These are phyloP conservation scores for Perizoma flavofasciatum DNA, from an alignment of 2,888 invertebrate genomes.

Conservation along the genomic window DNA sequence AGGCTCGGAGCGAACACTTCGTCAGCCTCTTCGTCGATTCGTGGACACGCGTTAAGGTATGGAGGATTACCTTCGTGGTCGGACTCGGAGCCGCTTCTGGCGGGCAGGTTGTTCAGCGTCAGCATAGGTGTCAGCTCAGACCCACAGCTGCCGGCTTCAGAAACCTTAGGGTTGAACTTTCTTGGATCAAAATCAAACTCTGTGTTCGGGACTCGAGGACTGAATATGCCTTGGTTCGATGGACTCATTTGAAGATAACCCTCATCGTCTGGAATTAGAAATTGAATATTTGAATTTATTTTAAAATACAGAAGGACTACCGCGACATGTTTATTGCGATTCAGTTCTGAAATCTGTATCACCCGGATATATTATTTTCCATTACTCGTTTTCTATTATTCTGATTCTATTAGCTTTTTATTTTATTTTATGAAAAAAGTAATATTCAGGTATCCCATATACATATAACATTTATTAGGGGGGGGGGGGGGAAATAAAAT, in stretches of 20 bases:
- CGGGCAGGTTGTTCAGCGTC: constrained; percentile 66
- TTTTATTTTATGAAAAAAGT: no score
- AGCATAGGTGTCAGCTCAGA: constrained; percentile 84
- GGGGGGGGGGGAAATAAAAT: no score
- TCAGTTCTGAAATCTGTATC: no score
- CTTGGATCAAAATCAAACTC: constrained; percentile 81
- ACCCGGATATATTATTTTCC: no score
- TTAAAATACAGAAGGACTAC: no score
- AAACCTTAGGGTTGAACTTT: constrained; percentile 55
- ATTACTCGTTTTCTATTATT: no score
- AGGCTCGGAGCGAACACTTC: constrained; percentile 64
- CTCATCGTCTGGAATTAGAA: constrained; percentile 67
- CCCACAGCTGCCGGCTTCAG: constrained; percentile 58
- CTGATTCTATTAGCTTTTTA: no score
- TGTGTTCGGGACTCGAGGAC: constrained; percentile 74
- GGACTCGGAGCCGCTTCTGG: constrained; percentile 71
- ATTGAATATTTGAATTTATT: background rate
- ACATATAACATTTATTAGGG: no score
- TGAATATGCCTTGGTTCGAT: constrained; percentile 75
- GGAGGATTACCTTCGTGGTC: constrained; percentile 68
- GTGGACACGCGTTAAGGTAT: constrained; percentile 64
- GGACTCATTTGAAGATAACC: constrained; percentile 87
- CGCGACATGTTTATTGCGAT: no score
- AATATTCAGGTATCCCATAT: no score
- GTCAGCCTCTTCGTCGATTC: constrained; percentile 70